Percentiles rank a stretch among this genome's conserved stretches.
These are phyloP conservation scores for Odontamblyopus rebecca DNA, from an alignment of 2,797 vertebrate genomes.

Conservation along the genomic window DNA sequence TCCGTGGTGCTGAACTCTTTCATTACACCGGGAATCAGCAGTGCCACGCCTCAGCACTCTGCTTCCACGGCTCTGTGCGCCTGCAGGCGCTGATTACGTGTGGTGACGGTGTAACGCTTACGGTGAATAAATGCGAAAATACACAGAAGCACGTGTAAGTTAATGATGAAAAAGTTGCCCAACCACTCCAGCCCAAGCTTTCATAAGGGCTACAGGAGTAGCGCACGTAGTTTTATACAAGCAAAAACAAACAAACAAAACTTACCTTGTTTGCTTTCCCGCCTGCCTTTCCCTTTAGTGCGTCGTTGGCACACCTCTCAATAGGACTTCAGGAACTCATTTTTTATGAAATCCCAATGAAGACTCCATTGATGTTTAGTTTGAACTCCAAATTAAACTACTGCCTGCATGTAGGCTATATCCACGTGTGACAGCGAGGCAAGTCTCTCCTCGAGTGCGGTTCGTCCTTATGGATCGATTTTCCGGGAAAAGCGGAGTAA, in stretches of 20 bases:
- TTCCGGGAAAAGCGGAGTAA: background rate
- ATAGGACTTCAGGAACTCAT: slow-evolving; percentile 22
- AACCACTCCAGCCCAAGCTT: background rate
- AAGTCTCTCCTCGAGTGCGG: slow-evolving; percentile 33
- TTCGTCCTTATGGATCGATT: slow-evolving; percentile 31
- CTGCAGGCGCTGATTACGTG: slow-evolving; percentile 58
- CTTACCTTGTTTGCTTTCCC: slow-evolving; percentile 54
- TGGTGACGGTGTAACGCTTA: slow-evolving; percentile 41
- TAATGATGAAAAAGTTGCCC: background rate
- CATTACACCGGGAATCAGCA: background rate
- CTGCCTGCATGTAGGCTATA: slow-evolving; percentile 13
- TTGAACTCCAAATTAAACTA: background rate
- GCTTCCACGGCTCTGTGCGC: slow-evolving; percentile 40
- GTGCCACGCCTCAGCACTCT: slow-evolving; percentile 17
- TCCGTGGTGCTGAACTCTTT: slow-evolving; percentile 58
- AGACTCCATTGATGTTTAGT: too few species aligned
- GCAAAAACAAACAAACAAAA: background rate
- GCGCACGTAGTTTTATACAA: background rate
- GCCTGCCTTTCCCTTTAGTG: slow-evolving; percentile 45
- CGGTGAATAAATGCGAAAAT: slow-evolving; percentile 34
- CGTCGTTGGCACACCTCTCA: slow-evolving; percentile 45
- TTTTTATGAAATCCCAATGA: slow-evolving; percentile 15
- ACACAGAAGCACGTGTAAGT: slow-evolving; percentile 13
- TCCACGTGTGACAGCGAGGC: slow-evolving; percentile 44
- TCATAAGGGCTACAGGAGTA: background rate